Evolutionary conservation across 1,140 invertebrate genomes (phyloP), one percentile per base, ranked within the genome.

Genomic region (Apolygus lucorum): DNA sequence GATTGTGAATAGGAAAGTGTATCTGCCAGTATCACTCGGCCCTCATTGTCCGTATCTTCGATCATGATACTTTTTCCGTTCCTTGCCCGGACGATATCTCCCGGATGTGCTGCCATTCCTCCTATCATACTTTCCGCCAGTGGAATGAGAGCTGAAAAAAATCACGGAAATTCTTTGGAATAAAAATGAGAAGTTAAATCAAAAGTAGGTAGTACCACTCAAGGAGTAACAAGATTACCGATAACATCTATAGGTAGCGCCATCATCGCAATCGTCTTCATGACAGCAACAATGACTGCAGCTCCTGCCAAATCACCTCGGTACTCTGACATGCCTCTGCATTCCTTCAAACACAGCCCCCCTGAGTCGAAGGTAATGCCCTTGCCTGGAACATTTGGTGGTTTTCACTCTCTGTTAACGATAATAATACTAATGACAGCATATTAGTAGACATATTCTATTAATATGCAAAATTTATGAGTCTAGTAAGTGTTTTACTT

Each of bases 321-420:
- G 90, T 95, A 95, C 74, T 87, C 84, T 63, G 88, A 86, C 88
- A 96, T 89, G 11, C 84, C 82, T 0, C 82, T 74, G 28, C 86
- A 76, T 1, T 87, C 83, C 78, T 94, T 95, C 14, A 95, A 78
- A 71, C 90, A 91, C 68, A 95, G 87, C 67, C 92, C 92, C 70
- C 93, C 93, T 67, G 89, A 87, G 74, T 96, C 92, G 78, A 95
- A 95, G 1, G 92, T 95, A 1, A 95, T 87, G 21, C 93, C 93
- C 79, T 95, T 90, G 1, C 89, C 78, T 77, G 62, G 1, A 67
- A 70, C n/a, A n/a, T n/a, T n/a, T n/a, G n/a, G n/a, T n/a, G n/a
- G n/a, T n/a, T n/a, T n/a, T n/a, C n/a, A n/a, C n/a, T n/a, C n/a
- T n/a, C n/a, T n/a, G n/a, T n/a, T n/a, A n/a, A n/a, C n/a, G n/a